Percentiles rank a stretch among this genome's conserved stretches.
Conservation (phyloP, 2,797 vertebrate genomes). For the Protonibea diacanthus region DNA sequence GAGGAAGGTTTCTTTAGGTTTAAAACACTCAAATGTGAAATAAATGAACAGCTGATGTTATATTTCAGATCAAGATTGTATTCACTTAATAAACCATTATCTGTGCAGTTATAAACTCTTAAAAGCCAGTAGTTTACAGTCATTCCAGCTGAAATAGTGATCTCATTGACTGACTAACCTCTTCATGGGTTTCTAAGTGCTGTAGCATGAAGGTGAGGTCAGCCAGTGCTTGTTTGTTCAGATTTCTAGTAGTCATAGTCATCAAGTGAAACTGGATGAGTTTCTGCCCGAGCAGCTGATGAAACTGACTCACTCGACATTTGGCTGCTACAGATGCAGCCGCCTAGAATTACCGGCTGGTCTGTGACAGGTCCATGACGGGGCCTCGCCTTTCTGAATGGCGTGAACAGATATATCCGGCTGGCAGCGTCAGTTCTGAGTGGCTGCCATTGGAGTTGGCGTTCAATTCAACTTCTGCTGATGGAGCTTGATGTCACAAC, state of each 20-base stretch:
- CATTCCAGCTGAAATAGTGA: background rate
- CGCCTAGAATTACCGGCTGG: no score
- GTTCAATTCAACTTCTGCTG: background rate
- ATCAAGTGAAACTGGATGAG: background rate
- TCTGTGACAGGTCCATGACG: no score
- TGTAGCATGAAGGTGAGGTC: background rate
- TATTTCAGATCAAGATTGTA: background rate
- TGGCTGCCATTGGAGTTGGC: background rate
- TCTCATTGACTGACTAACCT: background rate
- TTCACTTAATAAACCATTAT: background rate
- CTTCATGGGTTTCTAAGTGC: no score
- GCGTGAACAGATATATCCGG: no score
- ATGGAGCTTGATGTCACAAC: background rate
- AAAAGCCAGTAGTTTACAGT: background rate
- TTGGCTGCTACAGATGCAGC: slow-evolving; percentile 6
- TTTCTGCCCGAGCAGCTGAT: background rate
- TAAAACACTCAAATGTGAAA: background rate
- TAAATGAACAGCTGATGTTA: background rate
- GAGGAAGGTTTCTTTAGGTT: background rate
- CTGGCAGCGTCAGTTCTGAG: no score
- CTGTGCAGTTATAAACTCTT: background rate
- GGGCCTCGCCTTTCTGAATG: no score
- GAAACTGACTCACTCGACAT: slow-evolving; percentile 7
- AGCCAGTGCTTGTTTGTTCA: background rate
- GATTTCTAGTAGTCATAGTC: background rate